Percentiles rank a stretch among this genome's conserved stretches.
These are phyloP conservation scores for Microdon myrmicae DNA, from an alignment of 2,888 invertebrate species.

Conservation along the genomic window DNA sequence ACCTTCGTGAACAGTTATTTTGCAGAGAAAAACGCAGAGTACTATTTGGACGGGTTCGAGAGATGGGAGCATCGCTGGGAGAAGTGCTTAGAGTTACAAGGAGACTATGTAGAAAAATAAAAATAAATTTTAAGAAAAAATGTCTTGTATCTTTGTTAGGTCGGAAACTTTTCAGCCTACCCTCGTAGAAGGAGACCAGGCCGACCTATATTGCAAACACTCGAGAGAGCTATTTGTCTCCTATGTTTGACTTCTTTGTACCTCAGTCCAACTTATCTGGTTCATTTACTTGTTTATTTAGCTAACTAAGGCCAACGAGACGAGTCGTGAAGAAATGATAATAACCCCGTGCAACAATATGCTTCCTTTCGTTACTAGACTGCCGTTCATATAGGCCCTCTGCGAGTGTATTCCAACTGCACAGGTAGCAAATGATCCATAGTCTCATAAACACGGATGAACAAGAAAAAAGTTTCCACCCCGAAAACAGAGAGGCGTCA, in stretches of 20 bases:
- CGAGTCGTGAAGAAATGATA: conserved; percentile 34
- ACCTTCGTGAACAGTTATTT: too few relatives aligned
- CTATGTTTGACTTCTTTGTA: conserved; percentile 45
- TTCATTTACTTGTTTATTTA: conserved; percentile 38
- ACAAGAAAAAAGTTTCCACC: conserved; percentile 20
- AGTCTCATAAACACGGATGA: conserved; percentile 4
- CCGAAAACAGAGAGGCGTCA: background rate
- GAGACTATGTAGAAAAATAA: too few relatives aligned
- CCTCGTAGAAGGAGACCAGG: too few relatives aligned
- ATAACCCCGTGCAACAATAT: conserved; percentile 42
- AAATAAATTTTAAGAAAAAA: too few relatives aligned
- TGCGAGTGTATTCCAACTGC: conserved; percentile 12
- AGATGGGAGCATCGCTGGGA: too few relatives aligned
- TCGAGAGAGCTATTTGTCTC: too few relatives aligned
- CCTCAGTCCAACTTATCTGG: conserved; percentile 41
- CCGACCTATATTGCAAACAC: too few relatives aligned
- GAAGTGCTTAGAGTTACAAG: too few relatives aligned
- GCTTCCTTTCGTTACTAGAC: conserved; percentile 22
- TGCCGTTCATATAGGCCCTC: conserved; percentile 17
- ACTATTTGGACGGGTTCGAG: too few relatives aligned
- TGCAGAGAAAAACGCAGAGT: too few relatives aligned
- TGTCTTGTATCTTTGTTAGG: too few relatives aligned
- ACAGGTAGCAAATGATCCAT: conserved; percentile 47
- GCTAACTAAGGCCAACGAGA: conserved; percentile 17
- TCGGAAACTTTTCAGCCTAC: too few relatives aligned